phyloP scores from a whole-genome alignment of 1,140 invertebrate genomes.

The Euschistus heros region DNA sequence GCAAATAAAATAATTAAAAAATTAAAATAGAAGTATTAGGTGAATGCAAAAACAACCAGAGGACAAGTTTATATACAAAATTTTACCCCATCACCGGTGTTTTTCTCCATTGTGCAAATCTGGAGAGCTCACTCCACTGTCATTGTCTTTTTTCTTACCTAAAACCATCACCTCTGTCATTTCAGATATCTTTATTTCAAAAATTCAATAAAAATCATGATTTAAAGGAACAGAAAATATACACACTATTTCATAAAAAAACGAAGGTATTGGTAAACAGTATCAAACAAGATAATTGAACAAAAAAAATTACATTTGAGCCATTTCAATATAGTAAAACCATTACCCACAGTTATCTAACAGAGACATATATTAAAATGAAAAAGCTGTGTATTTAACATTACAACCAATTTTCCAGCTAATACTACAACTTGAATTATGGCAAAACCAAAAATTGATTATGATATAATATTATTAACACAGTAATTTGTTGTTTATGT shows the following conservation, averaged over 20 bases:
- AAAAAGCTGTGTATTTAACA: too few species aligned
- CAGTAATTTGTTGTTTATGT: too few species aligned
- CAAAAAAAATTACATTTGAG: too few species aligned
- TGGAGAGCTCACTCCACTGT: slow-evolving; percentile 21
- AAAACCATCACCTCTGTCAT: slow-evolving; percentile 24
- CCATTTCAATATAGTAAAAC: too few species aligned
- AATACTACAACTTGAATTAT: too few species aligned
- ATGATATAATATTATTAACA: too few species aligned
- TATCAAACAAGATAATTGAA: background rate
- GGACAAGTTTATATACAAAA: slow-evolving; percentile 4
- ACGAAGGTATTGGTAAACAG: background rate
- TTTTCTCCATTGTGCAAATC: slow-evolving; percentile 22
- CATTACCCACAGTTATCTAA: too few species aligned
- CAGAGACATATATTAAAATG: too few species aligned
- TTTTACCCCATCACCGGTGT: slow-evolving; percentile 23
- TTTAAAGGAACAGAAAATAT: background rate
- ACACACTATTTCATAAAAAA: background rate
- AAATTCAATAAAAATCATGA: background rate
- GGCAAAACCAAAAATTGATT: too few species aligned
- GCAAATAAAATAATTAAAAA: background rate
- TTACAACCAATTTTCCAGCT: too few species aligned
- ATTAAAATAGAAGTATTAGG: background rate
- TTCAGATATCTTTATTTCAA: background rate
- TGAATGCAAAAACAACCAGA: background rate
- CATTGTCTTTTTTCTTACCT: slow-evolving; percentile 23